Percentiles rank a stretch among this genome's conserved stretches.
These are phyloP conservation scores for Pseudochirops cupreus DNA, from an alignment of 2,797 vertebrate genomes.

Conservation along the genomic window DNA sequence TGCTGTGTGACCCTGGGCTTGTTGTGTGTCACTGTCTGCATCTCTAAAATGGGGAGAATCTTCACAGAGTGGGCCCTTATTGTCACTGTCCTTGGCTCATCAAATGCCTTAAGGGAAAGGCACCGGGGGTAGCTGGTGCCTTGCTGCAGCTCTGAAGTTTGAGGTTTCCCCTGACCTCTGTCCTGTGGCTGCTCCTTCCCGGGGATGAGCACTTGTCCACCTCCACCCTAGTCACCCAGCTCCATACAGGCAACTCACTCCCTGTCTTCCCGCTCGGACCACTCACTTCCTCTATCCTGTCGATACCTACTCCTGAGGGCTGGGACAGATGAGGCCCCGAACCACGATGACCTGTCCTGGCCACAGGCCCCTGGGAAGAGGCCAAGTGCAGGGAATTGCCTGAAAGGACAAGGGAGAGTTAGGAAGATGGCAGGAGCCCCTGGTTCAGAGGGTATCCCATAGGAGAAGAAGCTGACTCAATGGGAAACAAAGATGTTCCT, in stretches of 20 bases:
- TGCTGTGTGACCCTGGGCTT: neutral
- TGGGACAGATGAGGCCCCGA: conserved; percentile 72
- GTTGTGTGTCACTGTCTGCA: neutral
- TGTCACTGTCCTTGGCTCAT: neutral
- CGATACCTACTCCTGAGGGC: conserved; percentile 77
- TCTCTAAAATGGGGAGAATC: neutral
- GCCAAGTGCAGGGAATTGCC: conserved; percentile 65
- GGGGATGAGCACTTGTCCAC: no score
- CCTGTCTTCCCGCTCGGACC: neutral
- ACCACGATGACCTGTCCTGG: conserved; percentile 74
- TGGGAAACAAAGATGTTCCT: neutral
- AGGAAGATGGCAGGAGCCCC: neutral
- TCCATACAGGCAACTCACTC: neutral
- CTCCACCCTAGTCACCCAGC: neutral
- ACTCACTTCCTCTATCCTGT: neutral
- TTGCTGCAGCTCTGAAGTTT: neutral
- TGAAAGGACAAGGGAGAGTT: conserved; percentile 39
- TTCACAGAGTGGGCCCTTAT: neutral
- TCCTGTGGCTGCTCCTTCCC: no score
- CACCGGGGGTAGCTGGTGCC: neutral
- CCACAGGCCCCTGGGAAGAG: conserved; percentile 77
- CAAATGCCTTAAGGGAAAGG: neutral
- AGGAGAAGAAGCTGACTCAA: neutral
- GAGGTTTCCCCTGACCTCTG: neutral
- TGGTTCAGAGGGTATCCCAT: neutral